A percentile compares a stretch with the other conserved stretches of the same genome.
Evolutionary conservation across 2,797 vertebrate genomes (phyloP).

Genomic region (Pagetopsis macropterus): DNA sequence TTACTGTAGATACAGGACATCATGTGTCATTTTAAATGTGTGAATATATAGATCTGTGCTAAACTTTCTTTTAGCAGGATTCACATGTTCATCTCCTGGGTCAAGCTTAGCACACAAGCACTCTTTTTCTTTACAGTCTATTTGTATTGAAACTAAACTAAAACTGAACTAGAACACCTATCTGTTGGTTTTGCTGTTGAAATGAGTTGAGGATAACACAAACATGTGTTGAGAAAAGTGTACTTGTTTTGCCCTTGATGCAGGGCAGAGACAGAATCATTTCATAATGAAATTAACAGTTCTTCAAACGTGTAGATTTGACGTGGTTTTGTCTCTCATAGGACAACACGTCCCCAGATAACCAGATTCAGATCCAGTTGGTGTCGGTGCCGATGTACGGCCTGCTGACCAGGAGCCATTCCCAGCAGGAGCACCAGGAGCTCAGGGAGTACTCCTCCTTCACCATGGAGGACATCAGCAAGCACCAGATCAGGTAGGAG

Average conservation of each 20-base stretch:
- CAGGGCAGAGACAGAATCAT: neutral
- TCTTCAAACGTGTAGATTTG: neutral
- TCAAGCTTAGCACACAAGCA: slow-evolving; percentile 1
- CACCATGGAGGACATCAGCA: slow-evolving; percentile 94
- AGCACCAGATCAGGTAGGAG: slow-evolving; percentile 88
- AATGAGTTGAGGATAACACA: neutral
- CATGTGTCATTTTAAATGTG: neutral
- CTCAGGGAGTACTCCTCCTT: slow-evolving; percentile 91
- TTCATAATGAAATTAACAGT: neutral
- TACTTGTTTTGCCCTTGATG: neutral
- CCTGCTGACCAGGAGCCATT: slow-evolving; percentile 79
- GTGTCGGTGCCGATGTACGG: slow-evolving; percentile 92
- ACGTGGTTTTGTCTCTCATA: slow-evolving; percentile 28
- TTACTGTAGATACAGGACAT: neutral
- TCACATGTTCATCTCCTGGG: neutral
- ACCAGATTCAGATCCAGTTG: slow-evolving; percentile 90
- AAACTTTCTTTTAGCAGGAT: neutral
- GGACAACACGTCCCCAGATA: slow-evolving; percentile 89
- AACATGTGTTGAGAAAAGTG: neutral
- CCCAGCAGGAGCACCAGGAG: slow-evolving; percentile 79
- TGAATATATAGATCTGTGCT: neutral
- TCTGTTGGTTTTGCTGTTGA: neutral
- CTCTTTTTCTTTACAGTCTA: too few relatives aligned
- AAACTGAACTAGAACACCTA: too few relatives aligned
- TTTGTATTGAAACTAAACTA: too few relatives aligned